Conservation (phyloP, 2,888 invertebrate genomes). For the Caenorhabditis wallacei region DNA sequence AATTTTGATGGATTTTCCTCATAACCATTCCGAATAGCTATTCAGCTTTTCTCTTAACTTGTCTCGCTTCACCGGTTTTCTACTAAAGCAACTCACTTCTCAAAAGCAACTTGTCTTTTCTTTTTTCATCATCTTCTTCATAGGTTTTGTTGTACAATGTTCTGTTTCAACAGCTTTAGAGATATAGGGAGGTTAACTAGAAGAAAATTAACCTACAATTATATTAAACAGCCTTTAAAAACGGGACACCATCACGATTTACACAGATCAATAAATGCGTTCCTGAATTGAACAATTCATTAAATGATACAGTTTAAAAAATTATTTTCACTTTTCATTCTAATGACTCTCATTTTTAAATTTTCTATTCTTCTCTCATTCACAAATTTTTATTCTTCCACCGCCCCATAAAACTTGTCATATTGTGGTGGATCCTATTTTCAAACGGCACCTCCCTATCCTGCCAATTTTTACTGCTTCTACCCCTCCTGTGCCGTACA, state of each 20-base stretch:
- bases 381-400: constrained; percentile 41
- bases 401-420: constrained; percentile 58
- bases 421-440: constrained; percentile 44
- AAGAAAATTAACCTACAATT: too few relatives aligned
- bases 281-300: too few relatives aligned
- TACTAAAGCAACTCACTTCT: constrained; percentile 57
- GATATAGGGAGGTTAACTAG: too few relatives aligned
- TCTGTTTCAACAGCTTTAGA: constrained; percentile 1
- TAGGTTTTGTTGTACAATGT: constrained; percentile 24
- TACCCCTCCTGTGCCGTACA: constrained; percentile 52
- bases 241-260: too few relatives aligned
- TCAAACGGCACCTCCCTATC: constrained; percentile 36
- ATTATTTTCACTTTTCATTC: neutral
- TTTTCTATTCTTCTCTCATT: constrained; percentile 27
- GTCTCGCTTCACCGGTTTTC: constrained; percentile 66
- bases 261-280: too few relatives aligned
- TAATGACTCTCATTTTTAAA: neutral
- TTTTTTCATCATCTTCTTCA: constrained; percentile 27
- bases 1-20: constrained; percentile 60
- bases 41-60: constrained; percentile 59
- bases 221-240: too few relatives aligned
- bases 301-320: neutral
- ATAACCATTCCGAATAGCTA: constrained; percentile 61
- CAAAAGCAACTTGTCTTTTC: constrained; percentile 59
- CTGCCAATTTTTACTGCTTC: constrained; percentile 46